Percentiles rank a stretch among this genome's conserved stretches.
These are phyloP conservation scores for Camponotus pennsylvanicus DNA, from an alignment of 1,140 invertebrate species.

Conservation along the genomic window DNA sequence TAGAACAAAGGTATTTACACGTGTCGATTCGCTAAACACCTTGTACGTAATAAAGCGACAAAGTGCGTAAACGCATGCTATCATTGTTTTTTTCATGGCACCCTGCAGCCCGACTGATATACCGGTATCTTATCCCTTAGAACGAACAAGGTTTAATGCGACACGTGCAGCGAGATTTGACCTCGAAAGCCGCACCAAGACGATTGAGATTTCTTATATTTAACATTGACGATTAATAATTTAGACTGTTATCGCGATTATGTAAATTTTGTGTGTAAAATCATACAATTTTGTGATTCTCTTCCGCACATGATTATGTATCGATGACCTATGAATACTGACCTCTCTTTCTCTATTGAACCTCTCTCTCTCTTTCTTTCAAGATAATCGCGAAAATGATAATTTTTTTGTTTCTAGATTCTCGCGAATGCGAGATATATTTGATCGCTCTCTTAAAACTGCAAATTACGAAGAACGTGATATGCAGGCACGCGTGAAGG, in stretches of 20 bases:
- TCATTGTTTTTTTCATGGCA: constrained; percentile 9
- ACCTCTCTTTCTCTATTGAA: too few relatives aligned
- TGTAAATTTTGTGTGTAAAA: background rate
- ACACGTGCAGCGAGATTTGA: constrained; percentile 33
- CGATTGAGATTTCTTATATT: constrained; percentile 35
- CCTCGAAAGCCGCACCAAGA: background rate
- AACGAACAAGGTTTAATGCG: constrained; percentile 39
- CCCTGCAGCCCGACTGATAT: background rate
- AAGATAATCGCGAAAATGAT: constrained; percentile 6
- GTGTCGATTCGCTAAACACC: background rate
- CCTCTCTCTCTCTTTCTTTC: background rate
- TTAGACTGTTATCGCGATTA: constrained; percentile 7
- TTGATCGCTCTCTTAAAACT: background rate
- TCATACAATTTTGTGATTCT: background rate
- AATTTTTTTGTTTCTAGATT: background rate
- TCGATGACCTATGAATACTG: background rate
- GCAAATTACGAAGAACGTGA: background rate
- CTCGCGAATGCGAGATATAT: background rate
- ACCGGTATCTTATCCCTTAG: constrained; percentile 18
- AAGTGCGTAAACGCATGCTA: background rate
- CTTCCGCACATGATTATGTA: background rate
- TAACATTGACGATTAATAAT: constrained; percentile 37
- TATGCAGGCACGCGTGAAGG: constrained; percentile 32
- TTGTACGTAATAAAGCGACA: background rate
- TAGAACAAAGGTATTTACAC: background rate